Evolutionary conservation across 2,888 invertebrate species (phyloP), one percentile per base, ranked within the genome.

Genomic region (Dilophus febrilis): DNA sequence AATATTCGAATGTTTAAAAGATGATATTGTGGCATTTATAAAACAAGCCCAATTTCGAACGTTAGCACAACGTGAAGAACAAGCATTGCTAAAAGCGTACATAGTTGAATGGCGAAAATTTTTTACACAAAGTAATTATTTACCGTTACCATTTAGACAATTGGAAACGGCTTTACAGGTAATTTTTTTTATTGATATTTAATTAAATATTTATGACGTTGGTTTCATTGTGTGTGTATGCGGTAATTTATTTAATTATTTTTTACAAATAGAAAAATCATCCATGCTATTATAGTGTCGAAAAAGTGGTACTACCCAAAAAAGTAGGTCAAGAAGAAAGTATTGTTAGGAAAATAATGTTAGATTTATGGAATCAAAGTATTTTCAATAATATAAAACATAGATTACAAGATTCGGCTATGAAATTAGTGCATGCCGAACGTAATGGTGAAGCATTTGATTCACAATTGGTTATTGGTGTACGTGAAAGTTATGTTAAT

Each of bases 61-160:
- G 2, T 66, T 91, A 47, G 79, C 85, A 1, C 87, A 94, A 55
- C 74, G 86, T 46, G 94, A 95, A 55, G 95, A 97, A 52, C 91
- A 94, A 57, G 90, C 92, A 1, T 69, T 98, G 29, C 68, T 98
- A 7, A 91, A 90, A 61, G 87, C 94, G 1, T 99, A 99, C 59
- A 97, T 97, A 50, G 77, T 82, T 6, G 97, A 98, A 64, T 99
- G 98, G 98, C 75, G 90, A 37, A 92, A 91, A 58, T 98, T 95
- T 67, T 95, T 94, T 58, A 87, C 91, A 4, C 97, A 98, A 60
- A 94, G 95, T 63, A 85, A 87, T 59, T 97, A 95, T 65, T 68
- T 97, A 53, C 95, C 95, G 2, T 84, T 91, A 49, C 95, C 95
- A 14, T 97, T 97, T 67, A 75, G 83, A 42, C 90, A 91, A 57